Percentiles rank a stretch among this genome's conserved stretches.
phyloP scores from a whole-genome alignment of 2,888 invertebrate genomes.

The Zele albiditarsus region DNA sequence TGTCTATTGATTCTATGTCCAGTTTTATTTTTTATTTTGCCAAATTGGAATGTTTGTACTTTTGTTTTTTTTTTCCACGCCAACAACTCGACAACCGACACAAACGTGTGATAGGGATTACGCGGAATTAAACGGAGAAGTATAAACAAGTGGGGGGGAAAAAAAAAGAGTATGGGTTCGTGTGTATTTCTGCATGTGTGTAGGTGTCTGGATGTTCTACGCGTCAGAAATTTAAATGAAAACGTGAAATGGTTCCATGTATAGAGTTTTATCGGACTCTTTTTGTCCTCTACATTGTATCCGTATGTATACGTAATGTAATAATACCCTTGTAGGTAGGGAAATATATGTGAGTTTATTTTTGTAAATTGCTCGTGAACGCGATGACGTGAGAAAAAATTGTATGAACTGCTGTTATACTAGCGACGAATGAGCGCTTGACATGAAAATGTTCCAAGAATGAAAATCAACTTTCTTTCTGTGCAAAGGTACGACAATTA shows the following conservation, averaged over 20 bases:
- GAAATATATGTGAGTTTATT: background rate
- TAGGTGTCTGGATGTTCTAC: slow-evolving; percentile 21
- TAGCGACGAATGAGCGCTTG: background rate
- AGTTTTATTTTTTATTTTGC: background rate
- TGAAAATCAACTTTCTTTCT: background rate
- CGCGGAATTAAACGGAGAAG: slow-evolving; percentile 50
- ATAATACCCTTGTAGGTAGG: slow-evolving; percentile 35
- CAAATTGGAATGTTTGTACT: background rate
- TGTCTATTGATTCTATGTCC: no score
- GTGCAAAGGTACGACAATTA: background rate
- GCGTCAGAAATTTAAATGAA: slow-evolving; percentile 50
- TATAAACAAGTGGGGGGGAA: slow-evolving; percentile 18
- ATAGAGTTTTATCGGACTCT: slow-evolving; percentile 48
- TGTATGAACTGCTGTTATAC: background rate
- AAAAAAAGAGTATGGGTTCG: background rate
- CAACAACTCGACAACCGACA: slow-evolving; percentile 26
- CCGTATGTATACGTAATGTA: slow-evolving; percentile 48
- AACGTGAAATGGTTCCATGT: slow-evolving; percentile 44
- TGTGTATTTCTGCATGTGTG: slow-evolving; percentile 4
- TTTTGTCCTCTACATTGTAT: slow-evolving; percentile 45
- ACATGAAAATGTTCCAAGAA: background rate
- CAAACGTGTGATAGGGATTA: slow-evolving; percentile 49
- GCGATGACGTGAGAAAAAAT: background rate
- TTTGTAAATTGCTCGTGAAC: background rate
- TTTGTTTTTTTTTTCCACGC: slow-evolving; percentile 5